Conservation (phyloP, 2,113 vertebrate species). For the Scopus umbretta region DNA sequence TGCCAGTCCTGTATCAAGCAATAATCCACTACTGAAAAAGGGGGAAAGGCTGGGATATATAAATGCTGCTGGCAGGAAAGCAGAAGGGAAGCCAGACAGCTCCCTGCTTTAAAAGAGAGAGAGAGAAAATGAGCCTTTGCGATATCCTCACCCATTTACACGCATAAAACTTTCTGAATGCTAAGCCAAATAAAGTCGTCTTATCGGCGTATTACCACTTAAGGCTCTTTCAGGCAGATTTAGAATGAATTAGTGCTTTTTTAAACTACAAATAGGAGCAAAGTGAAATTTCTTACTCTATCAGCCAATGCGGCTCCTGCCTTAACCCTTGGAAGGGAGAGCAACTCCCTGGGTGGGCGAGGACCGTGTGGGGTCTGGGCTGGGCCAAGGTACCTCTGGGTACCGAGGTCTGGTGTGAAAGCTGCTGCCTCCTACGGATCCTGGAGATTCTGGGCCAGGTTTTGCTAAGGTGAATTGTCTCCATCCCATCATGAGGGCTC, state of each 20-base stretch:
- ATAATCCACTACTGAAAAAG: neutral
- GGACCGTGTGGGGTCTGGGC: neutral
- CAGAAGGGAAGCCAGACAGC: neutral
- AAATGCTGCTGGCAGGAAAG: neutral
- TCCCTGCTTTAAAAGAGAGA: neutral
- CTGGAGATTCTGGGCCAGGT: neutral
- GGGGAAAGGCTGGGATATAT: neutral
- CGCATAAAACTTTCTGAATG: constrained; percentile 28
- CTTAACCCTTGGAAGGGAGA: neutral
- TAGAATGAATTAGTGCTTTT: constrained; percentile 58
- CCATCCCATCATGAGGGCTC: neutral
- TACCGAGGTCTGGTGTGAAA: neutral
- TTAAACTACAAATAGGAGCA: constrained; percentile 30
- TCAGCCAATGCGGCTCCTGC: neutral
- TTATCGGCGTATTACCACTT: constrained; percentile 28
- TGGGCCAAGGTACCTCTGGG: neutral
- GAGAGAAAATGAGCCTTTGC: constrained; percentile 2
- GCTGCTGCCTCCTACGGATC: neutral
- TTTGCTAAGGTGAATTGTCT: neutral
- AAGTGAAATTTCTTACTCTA: constrained; percentile 27
- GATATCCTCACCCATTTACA: constrained; percentile 37
- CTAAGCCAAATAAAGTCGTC: constrained; percentile 45
- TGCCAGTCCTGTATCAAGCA: rapidly evolving
- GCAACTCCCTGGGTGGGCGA: rapidly evolving
- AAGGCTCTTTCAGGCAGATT: constrained; percentile 52